Percentiles rank a stretch among this genome's conserved stretches.
Evolutionary conservation across 1,140 invertebrate genomes (phyloP).

Genomic region (Micrasema minimum): DNA sequence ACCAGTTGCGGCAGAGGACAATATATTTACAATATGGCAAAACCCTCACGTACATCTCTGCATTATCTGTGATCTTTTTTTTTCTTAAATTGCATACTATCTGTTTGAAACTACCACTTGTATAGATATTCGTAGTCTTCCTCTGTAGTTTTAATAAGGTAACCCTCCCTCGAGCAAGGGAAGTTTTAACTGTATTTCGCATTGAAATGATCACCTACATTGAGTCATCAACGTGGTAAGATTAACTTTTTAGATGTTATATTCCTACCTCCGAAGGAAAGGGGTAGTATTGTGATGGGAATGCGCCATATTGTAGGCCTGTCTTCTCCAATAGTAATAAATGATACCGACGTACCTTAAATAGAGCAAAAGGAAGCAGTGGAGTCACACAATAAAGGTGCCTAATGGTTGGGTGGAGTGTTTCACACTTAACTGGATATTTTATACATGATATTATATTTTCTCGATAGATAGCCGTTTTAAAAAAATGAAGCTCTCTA

Average conservation of each 20-base stretch:
- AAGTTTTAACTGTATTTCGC: no score
- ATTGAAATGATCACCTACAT: no score
- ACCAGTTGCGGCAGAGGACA: slow-evolving; percentile 27
- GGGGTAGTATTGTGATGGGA: not conserved
- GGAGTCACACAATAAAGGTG: slow-evolving; percentile 51
- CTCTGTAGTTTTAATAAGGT: no score
- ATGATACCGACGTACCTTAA: slow-evolving; percentile 52
- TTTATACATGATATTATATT: slow-evolving; percentile 50
- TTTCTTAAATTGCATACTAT: no score
- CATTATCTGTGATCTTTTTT: not conserved
- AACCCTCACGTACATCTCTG: not conserved
- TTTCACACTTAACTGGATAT: slow-evolving; percentile 54
- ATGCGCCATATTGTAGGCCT: not conserved
- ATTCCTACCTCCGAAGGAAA: no score
- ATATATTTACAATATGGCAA: slow-evolving; percentile 11
- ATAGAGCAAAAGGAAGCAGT: slow-evolving; percentile 28
- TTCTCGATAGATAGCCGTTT: slow-evolving; percentile 51
- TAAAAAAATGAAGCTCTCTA: slow-evolving; percentile 34
- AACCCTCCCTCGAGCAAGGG: no score
- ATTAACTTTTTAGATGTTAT: no score
- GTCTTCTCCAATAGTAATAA: slow-evolving; percentile 41
- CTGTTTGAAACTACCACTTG: no score
- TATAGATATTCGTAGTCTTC: no score
- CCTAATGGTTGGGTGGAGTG: slow-evolving; percentile 52
- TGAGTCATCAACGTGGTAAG: no score